Evolutionary conservation across 2,113 vertebrate genomes (phyloP), one percentile per base, ranked within the genome.

Genomic region (Morone saxatilis): DNA sequence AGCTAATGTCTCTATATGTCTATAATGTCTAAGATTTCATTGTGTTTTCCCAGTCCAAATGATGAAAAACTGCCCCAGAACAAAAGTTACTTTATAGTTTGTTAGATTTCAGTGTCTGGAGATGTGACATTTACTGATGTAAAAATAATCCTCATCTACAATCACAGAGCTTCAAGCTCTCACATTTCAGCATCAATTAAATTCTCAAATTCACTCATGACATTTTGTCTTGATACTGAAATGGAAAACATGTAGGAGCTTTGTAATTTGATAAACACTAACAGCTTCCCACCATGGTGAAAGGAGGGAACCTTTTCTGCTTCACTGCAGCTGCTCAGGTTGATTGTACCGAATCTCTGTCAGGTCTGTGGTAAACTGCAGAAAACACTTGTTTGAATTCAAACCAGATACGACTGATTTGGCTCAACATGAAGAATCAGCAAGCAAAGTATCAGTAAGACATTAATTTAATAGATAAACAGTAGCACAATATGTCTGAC

Each of bases 221-320:
- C 4, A 38, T 41, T 38, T 25, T 25, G 13, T 20, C 31, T 10
- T 10, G 6, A 40, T 7, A n/a, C 22, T 73, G 19, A 65, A 36
- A 45, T 48, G 59, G 60, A 78, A 67, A 68, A 61, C 68, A 66
- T 20, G 68, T 7, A 66, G 61, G 69, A 68, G 61, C 45, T 54
- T 69, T 66, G 12, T 76, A 60, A 76, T 76, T 22, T 10, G 22
- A 76, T 76, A 5, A 69, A 41, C 41, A 41, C 31, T 74, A 74
- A 68, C 54, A 73, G 25, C 60, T 22, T 68, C 54, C 76, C 17
- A 70, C 4, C 7, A 41, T 31, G 50, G 74, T 48, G 43, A 38
- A 56, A 69, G 76, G 76, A 69, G 76, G 76, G 4, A 57, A n/a
- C 5, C 31, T 31, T 59, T 4, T 43, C 22, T 56, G 25, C 57